Evolutionary conservation across 2,888 invertebrate genomes (phyloP).

Genomic region (Galeruca laticollis): DNA sequence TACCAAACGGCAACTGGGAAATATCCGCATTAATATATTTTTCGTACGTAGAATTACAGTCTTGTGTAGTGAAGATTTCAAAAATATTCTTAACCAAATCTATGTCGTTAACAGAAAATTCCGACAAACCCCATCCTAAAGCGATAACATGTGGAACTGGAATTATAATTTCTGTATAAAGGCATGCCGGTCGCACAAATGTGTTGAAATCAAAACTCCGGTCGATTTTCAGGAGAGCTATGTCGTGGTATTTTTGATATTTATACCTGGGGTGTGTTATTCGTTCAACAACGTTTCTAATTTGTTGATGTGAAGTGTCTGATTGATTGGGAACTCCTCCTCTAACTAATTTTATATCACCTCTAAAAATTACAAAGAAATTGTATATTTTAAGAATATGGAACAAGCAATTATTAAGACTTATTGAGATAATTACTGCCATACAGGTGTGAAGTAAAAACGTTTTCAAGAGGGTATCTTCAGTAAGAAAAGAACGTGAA

Average conservation of each 20-base stretch:
- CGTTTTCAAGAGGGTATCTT: no score
- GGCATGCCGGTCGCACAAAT: constrained; percentile 67
- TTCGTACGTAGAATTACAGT: constrained; percentile 62
- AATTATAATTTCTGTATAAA: constrained; percentile 53
- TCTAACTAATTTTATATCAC: constrained; percentile 62
- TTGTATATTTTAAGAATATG: no score
- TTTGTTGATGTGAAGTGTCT: constrained; percentile 62
- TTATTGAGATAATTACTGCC: no score
- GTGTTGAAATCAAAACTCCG: constrained; percentile 60
- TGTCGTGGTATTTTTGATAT: constrained; percentile 67
- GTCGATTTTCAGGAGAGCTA: constrained; percentile 66
- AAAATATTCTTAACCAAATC: constrained; percentile 70
- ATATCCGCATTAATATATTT: constrained; percentile 44
- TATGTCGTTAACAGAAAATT: constrained; percentile 56
- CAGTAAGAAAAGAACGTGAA: no score
- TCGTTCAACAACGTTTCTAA: constrained; percentile 52
- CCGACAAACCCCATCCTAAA: constrained; percentile 68
- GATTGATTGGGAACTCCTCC: constrained; percentile 67
- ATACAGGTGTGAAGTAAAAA: no score
- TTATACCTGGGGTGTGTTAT: constrained; percentile 65
- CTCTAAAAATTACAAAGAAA: constrained; percentile 60
- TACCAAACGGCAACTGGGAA: constrained; percentile 59
- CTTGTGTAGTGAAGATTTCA: constrained; percentile 57
- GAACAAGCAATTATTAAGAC: no score
- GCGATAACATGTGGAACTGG: constrained; percentile 60